These are phyloP conservation scores for Axea sp. DNA, from an alignment of 2,888 invertebrate species.

Conservation along the genomic window DNA sequence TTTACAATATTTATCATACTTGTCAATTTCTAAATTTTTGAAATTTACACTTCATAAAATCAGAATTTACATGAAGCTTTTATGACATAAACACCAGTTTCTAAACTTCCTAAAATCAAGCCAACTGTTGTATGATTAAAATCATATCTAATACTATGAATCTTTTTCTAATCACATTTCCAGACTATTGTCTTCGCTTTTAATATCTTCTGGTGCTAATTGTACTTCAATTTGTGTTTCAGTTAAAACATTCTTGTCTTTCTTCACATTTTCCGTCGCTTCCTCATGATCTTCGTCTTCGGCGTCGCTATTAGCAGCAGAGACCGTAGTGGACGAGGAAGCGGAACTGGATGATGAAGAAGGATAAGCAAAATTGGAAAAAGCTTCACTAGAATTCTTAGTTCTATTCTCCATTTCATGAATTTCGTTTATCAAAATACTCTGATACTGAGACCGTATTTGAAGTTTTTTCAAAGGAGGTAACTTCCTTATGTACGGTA, in stretches of 20 bases:
- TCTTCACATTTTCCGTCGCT: background rate
- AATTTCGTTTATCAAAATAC: constrained; percentile 55
- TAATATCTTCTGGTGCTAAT: constrained; percentile 17
- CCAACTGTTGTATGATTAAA: no score
- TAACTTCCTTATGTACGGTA: constrained; percentile 53
- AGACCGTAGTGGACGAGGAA: constrained; percentile 34
- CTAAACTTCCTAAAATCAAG: no score
- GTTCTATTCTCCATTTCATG: constrained; percentile 42
- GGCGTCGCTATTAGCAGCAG: constrained; percentile 41
- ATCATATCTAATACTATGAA: no score
- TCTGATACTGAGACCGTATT: constrained; percentile 48
- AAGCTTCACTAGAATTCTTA: constrained; percentile 36
- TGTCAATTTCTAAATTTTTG: no score
- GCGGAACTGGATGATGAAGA: constrained; percentile 48
- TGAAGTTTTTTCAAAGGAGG: constrained; percentile 54
- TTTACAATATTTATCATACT: no score
- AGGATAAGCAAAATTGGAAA: constrained; percentile 55
- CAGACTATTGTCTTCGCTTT: constrained; percentile 21
- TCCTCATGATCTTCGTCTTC: constrained; percentile 31
- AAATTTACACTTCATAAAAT: no score
- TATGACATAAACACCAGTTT: no score
- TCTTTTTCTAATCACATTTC: constrained; percentile 16
- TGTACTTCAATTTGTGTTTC: constrained; percentile 10
- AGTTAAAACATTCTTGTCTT: background rate
- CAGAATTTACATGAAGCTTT: no score